Evolutionary conservation across 2,888 invertebrate genomes (phyloP), one percentile per base, ranked within the genome.

Genomic region (Lymantria dispar): DNA sequence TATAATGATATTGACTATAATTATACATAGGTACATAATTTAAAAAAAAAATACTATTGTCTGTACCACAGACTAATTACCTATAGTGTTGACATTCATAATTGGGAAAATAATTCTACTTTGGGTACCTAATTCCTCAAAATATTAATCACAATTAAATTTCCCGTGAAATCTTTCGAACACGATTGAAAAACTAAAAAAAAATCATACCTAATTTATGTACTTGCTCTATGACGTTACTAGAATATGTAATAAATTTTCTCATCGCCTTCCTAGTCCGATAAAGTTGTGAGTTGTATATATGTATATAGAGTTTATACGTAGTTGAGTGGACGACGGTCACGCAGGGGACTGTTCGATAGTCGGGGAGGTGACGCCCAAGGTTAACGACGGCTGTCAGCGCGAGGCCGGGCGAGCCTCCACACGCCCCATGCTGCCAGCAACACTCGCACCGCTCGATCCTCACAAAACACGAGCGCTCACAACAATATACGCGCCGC

Each of bases 401-500:
- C 73, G 71, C 71, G 81, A 80, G 78, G 76, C 76, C 81, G 79
- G 83, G 76, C 72, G 72, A 62, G 62, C 70, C 72, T 50, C 77
- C 78, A 74, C 80, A 75, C 84, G 83, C 71, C 76, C 73, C 78
- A 87, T 87, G 87, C 81, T 82, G 76, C 85, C 89, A 74, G 76
- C 72, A 43, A 73, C 87, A 74, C 87, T 88, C 67, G 85, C 86
- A 55, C 83, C 87, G 47, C 82, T 85, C 57, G 85, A 87, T 70
- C 75, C 83, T 62, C 78, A 70, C 76, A 83, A 79, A 71, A 82
- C 80, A 68, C 89, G 90, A 83, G 88, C 88, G 36, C 82, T 91
- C 47, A 85, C 89, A 29, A 86, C 88, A 22, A 84, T 90, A 56
- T 90, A 91, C 79, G 89, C 88, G 74, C 90, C 89, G 72, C 80